Conservation (phyloP, 2,797 vertebrate genomes). For the Philypnodon macrostomus region DNA sequence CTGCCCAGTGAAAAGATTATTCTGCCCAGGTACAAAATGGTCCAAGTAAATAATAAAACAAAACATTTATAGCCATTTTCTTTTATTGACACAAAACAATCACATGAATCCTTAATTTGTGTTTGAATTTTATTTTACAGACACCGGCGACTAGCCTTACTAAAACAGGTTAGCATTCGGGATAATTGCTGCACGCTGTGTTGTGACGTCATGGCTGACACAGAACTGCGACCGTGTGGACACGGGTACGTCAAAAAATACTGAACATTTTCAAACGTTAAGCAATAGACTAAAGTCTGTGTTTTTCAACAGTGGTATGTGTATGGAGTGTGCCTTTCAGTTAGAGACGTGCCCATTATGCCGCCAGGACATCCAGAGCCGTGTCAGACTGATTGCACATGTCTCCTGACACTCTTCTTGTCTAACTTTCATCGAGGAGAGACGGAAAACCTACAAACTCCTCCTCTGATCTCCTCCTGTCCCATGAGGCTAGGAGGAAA, state of each 20-base stretch:
- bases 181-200: conserved; percentile 99
- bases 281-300: background rate
- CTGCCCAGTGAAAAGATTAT: conserved; percentile 95
- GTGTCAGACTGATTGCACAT: conserved; percentile 96
- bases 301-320: conserved; percentile 84
- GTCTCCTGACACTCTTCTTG: conserved; percentile 89
- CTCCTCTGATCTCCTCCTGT: conserved; percentile 43
- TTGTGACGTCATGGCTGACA: conserved; percentile 96
- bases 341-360: conserved; percentile 98
- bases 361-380: conserved; percentile 96
- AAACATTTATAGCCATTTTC: too few species aligned
- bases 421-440: conserved; percentile 37
- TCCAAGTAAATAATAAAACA: too few species aligned
- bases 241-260: conserved; percentile 82
- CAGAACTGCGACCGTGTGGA: conserved; percentile 93
- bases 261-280: background rate
- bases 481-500: conserved; percentile 39
- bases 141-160: conserved; percentile 84
- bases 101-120: too few species aligned
- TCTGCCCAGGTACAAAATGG: conserved; percentile 86
- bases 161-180: conserved; percentile 97
- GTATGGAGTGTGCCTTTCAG: conserved; percentile 99
- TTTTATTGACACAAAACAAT: too few species aligned
- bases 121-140: conserved; percentile 54
- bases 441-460: conserved; percentile 41